Evolutionary conservation across 2,888 invertebrate species (phyloP), one percentile per base, ranked within the genome.

Genomic region (Corythucha ciliata): DNA sequence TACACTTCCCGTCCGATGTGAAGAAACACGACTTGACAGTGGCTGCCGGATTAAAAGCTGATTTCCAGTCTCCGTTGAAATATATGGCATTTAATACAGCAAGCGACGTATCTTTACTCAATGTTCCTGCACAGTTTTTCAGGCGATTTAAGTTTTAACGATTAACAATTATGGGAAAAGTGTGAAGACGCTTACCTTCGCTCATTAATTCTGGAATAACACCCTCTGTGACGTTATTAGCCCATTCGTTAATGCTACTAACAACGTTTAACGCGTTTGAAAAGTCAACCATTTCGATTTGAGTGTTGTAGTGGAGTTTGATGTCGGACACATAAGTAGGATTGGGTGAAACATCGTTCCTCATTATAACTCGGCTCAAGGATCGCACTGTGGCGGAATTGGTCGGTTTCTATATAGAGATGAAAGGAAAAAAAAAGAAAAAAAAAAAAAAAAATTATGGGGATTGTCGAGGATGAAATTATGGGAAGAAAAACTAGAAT

Each of bases 61-160:
- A 72, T 55, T 77, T 74, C 87, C 87, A 87, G 10, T 74, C 75
- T n/a, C 83, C 84, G 57, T 81, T 81, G 72, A 83, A 86, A 66
- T 82, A 84, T 62, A 87, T 71, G 0, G 82, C 83, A 61, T 85
- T 86, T 60, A 83, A 80, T 41, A 87, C 70, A 26, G 87, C 67
- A 70, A 85, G 74, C 60, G 77, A 70, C 0, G 81, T 78, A 4
- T 72, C 65, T 0, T 20, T 16, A 2, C 21, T 46, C 22, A 46
- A 22, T 33, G 44, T 3, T 26, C 44, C 44, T 44, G 24, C 8
- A 16, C n/a, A n/a, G n/a, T n/a, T n/a, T n/a, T n/a, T n/a, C n/a
- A n/a, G n/a, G n/a, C n/a, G n/a, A n/a, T n/a, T n/a, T 12, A 29
- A 29, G n/a, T 12, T 12, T 10, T 29, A 8, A n/a, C 29, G n/a